Base-by-base conservation (phyloP, 2,113 vertebrate genomes). In the Ameiurus melas region DNA sequence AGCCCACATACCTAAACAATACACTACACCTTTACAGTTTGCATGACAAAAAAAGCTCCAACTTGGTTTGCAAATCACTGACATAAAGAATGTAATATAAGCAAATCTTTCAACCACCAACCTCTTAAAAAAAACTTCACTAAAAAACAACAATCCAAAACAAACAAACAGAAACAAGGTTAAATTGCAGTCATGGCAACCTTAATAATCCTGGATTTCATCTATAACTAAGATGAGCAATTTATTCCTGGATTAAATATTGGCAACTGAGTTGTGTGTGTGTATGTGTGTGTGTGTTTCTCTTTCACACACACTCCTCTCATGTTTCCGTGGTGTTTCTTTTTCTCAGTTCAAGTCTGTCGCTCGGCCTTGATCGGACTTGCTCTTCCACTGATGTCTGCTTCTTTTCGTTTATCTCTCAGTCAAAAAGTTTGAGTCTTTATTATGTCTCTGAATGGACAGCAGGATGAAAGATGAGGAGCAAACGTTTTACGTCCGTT, bases 391-490 rank as follows among this genome's bases (percentile, higher is more conserved):
- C 43, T 36, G 68, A 84, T 64, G 19, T 39, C 30, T 39, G 13
- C 2, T 53, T 51, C 17, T 33, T 60, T 83, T 39, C 22, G 47
- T n/a, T 58, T 30, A 19, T 12, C 9, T 83, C 85, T 85, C n/a
- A 3, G 75, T 84, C 4, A n/a, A 19, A 10, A 73, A 39, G 20
- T 43, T 16, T 16, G 83, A 83, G 53, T 86, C 89, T 90, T 73
- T 91, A 73, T 84, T 89, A 91, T 89, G 88, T 75, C 88, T 81
- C 70, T 91, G 89, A 90, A 94, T 94, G 93, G 92, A 89, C 87
- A 90, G 71, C 82, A 84, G 47, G 53, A 19, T 89, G 47, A 89
- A 81, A 83, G 92, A 94, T 87, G 89, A 90, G 87, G 92, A 94
- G 43, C 90, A 90, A 83, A 90, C 90, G 4, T 75, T 92, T 64